phyloP scores from a whole-genome alignment of 2,797 vertebrate species.

The Adelosebastes latens region DNA sequence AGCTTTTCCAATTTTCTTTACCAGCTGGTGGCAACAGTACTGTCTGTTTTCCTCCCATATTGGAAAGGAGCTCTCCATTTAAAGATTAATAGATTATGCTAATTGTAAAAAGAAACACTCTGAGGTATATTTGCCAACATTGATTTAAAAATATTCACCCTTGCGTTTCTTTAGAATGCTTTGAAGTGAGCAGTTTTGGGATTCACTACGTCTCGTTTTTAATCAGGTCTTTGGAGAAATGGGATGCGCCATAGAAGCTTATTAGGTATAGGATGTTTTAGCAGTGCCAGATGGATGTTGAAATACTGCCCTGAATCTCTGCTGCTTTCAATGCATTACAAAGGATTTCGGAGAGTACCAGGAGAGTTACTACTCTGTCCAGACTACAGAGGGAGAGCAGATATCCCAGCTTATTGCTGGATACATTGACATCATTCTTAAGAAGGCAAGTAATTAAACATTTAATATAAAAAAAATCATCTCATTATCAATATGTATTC shows the following conservation, averaged over 20 bases:
- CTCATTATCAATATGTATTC: background rate
- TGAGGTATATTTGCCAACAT: constrained; percentile 58
- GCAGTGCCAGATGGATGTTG: constrained; percentile 3
- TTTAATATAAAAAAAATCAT: background rate
- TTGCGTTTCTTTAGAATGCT: constrained; percentile 32
- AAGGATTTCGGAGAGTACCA: constrained; percentile 99
- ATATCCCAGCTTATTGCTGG: constrained; percentile 98
- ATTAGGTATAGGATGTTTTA: constrained; percentile 16
- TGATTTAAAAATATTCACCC: constrained; percentile 50
- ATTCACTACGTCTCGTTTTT: constrained; percentile 39
- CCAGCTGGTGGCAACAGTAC: constrained; percentile 32
- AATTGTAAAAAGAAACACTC: constrained; percentile 38
- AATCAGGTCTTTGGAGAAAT: constrained; percentile 58
- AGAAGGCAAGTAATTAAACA: constrained; percentile 86
- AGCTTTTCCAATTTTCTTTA: constrained; percentile 54
- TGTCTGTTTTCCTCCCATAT: constrained; percentile 13
- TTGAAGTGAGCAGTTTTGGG: constrained; percentile 50
- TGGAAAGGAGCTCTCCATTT: constrained; percentile 36
- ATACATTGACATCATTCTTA: constrained; percentile 99
- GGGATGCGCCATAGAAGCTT: constrained; percentile 5
- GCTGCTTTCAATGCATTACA: constrained; percentile 11
- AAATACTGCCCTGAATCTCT: constrained; percentile 32
- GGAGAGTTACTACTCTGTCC: constrained; percentile 98
- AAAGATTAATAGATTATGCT: constrained; percentile 57
- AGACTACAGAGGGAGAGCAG: constrained; percentile 98